These are phyloP conservation scores for Chelonoidis abingdonii DNA, from an alignment of 2,113 vertebrate genomes.

Conservation along the genomic window DNA sequence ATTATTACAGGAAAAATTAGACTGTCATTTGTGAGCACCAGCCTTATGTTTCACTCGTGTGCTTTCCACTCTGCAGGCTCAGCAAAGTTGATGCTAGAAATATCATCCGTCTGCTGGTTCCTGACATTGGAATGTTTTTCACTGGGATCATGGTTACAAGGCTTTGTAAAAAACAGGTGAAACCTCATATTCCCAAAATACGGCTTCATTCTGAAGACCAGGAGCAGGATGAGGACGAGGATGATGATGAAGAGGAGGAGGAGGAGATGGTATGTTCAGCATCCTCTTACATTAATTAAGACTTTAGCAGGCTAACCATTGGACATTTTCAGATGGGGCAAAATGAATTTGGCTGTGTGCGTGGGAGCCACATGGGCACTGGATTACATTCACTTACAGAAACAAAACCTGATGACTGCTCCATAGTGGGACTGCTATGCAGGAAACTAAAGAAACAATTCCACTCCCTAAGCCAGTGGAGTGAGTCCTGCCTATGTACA, in stretches of 20 bases:
- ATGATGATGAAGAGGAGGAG: neutral
- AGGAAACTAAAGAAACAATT: neutral
- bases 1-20: neutral
- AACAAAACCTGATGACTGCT: neutral
- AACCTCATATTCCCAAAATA: constrained; percentile 19
- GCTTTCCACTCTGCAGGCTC: constrained; percentile 71
- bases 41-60: no score
- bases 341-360: neutral
- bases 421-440: neutral
- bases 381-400: neutral
- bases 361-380: neutral
- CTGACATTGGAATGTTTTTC: constrained; percentile 76
- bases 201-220: constrained; percentile 9
- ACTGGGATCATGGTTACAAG: constrained; percentile 65
- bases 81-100: constrained; percentile 74
- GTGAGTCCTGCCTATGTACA: neutral
- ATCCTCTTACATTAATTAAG: neutral
- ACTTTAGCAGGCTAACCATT: neutral
- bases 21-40: neutral
- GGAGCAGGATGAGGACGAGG: neutral
- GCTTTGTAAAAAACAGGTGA: constrained; percentile 73
- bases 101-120: constrained; percentile 75
- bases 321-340: neutral
- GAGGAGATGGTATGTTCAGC: neutral
- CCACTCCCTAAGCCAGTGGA: neutral